These are phyloP conservation scores for Mormyrops boulengeri DNA, from an alignment of 2,797 vertebrate species.

Conservation along the genomic window DNA sequence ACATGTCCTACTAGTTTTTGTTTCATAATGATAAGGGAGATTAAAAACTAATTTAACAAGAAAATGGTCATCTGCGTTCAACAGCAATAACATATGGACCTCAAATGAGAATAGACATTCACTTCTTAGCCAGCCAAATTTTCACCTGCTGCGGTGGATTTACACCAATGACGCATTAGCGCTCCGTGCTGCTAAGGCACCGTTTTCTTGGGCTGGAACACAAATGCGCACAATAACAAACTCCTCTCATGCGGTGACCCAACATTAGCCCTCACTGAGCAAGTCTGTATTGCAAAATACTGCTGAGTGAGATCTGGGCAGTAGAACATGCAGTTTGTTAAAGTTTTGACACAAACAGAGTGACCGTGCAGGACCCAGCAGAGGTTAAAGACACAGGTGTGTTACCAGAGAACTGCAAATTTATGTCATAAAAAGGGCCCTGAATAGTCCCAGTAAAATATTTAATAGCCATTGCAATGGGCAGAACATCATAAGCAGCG, in stretches of 20 bases:
- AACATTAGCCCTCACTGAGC: not conserved
- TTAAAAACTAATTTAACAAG: not conserved
- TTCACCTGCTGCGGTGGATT: not conserved
- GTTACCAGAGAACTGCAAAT: not conserved
- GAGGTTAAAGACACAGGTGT: not conserved
- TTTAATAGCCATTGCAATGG: not conserved
- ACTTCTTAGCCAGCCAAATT: not conserved
- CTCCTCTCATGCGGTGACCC: not conserved
- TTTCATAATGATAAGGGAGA: not conserved
- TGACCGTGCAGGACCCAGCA: not conserved
- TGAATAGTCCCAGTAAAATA: not conserved
- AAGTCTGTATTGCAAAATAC: not conserved
- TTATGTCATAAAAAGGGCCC: not conserved
- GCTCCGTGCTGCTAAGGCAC: not conserved
- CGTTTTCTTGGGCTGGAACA: not conserved
- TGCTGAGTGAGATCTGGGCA: not conserved
- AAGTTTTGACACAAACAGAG: not conserved
- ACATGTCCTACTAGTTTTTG: not conserved
- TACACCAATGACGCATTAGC: not conserved
- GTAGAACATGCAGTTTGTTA: not conserved
- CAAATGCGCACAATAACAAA: not conserved
- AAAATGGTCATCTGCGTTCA: not conserved
- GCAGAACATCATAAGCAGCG: not conserved
- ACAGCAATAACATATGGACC: not conserved
- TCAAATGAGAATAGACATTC: not conserved